Conservation (phyloP, 1,140 invertebrate genomes). For the Wasmannia auropunctata region DNA sequence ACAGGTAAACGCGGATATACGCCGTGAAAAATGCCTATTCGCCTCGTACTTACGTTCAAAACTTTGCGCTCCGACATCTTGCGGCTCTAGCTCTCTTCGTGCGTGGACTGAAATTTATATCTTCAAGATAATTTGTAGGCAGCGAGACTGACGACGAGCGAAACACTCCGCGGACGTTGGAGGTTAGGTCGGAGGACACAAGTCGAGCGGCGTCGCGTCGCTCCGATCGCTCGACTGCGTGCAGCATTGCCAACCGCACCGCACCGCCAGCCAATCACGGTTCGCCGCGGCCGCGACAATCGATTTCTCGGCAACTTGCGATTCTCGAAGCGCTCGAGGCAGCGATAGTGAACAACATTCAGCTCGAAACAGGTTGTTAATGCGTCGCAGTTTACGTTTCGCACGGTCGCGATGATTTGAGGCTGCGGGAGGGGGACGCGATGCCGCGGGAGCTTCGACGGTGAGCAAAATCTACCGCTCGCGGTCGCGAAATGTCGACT, state of each 20-base stretch:
- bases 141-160: no score
- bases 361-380: not conserved
- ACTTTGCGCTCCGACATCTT: constrained; percentile 96
- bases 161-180: no score
- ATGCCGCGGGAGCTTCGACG: not conserved
- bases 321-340: not conserved
- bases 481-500: not conserved
- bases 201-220: no score
- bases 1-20: not conserved
- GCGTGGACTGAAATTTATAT: not conserved
- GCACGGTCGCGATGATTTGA: not conserved
- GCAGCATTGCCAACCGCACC: not conserved
- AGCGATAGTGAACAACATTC: not conserved
- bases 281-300: not conserved
- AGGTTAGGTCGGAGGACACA: not conserved
- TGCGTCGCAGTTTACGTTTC: not conserved
- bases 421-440: not conserved
- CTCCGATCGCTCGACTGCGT: not conserved
- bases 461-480: not conserved
- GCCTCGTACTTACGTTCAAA: constrained; percentile 91
- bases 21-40: not conserved
- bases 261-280: not conserved
- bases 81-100: not conserved
- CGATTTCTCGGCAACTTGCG: not conserved
- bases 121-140: not conserved